Base-by-base conservation (phyloP, 1,140 invertebrate species). In the Drosophila repleta region DNA sequence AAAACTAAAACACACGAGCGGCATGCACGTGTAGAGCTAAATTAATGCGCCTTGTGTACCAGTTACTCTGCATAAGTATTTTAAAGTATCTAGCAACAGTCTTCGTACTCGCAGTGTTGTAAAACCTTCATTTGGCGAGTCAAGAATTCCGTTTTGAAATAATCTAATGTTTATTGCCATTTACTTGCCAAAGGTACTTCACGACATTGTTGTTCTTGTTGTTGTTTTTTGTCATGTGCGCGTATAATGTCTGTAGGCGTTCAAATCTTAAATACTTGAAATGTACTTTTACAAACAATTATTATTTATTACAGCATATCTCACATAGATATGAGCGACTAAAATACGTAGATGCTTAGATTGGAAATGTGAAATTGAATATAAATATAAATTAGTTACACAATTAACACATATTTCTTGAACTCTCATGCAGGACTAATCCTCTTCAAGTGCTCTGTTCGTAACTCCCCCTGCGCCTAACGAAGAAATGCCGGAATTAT, bases 381-480 rank as follows among this genome's bases (percentile, higher is more conserved):
- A n/a, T 45, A 57, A 37, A 35, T 32, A 8, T 11, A 18, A 24
- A 24, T 37, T 20, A 18, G 29, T 10, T 39, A 46, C 29, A 46
- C 20, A 58, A 10, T 37, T 3, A 52, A 53, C 37, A 68, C 48
- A 45, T 61, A 26, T 62, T 29, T 3, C 4, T 37, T n/a, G 17
- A 26, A 68, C 37, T 24, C 6, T 39, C 13, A 20, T 7, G 8
- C 43, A 21, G 10, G 11, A 13, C 49, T 57, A 71, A 32, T 87
- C 82, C 13, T 76, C 83, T 46, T 88, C 78, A 7, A 87, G 64
- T 2, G 74, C 82, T 4, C 35, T 63, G 26, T 87, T 87, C 1
- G 70, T 72, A 0, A 65, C 83, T n/a, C 82, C 78, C 39, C 32
- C 68, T 4, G 52, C 67, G 41, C 49, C 56, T 10, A 57, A 11